These are phyloP conservation scores for Bergia sp. DNA, from an alignment of 92 coral and sea anemone genomes.

Conservation along the genomic window DNA sequence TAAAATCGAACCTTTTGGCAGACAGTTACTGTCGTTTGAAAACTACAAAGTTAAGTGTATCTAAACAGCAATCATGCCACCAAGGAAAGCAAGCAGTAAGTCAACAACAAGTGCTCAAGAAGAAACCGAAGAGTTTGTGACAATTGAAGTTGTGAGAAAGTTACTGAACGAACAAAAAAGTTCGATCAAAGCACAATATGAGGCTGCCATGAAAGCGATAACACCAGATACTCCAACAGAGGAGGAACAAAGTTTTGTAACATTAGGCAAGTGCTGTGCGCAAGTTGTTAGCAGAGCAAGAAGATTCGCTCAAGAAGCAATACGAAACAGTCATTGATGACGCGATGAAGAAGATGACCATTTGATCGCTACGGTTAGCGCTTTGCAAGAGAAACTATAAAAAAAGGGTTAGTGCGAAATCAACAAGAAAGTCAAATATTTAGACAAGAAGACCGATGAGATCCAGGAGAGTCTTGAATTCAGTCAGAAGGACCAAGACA, in stretches of 20 bases:
- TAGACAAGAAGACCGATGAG: neutral
- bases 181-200: slow-evolving; percentile 24
- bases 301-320: neutral
- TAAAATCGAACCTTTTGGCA: neutral
- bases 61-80: slow-evolving; percentile 1
- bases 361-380: slow-evolving; percentile 18
- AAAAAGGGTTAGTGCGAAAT: slow-evolving; percentile 5
- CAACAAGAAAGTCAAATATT: slow-evolving; percentile 2
- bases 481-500: neutral
- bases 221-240: neutral
- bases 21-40: neutral
- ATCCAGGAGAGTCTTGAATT: slow-evolving; percentile 12
- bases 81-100: neutral
- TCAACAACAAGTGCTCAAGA: neutral
- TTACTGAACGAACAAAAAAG: slow-evolving; percentile 1
- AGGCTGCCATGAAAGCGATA: neutral
- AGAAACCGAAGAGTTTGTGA: neutral
- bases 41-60: neutral
- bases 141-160: neutral
- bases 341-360: slow-evolving; percentile 13
- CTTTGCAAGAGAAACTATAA: slow-evolving; percentile 5
- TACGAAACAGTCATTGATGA: no score
- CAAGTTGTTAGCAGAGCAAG: no score
- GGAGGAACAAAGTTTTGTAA: neutral
- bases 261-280: neutral